Conservation (phyloP, 1,140 invertebrate species). For the Tribolium madens region DNA sequence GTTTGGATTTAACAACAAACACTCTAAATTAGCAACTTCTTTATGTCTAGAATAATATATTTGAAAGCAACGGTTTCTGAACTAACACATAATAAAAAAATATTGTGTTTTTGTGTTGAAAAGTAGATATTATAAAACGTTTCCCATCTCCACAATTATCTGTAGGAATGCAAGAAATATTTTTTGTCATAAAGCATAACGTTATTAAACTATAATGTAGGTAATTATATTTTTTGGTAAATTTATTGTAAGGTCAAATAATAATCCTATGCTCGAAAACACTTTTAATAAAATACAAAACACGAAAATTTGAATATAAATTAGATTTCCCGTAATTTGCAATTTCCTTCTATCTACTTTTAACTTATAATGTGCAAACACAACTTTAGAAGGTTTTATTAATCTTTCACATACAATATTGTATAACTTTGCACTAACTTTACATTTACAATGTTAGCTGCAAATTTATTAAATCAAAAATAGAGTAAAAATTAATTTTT, state of each 20-base stretch:
- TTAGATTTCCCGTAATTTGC: constrained; percentile 15
- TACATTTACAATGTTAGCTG: no score
- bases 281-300: constrained; percentile 22
- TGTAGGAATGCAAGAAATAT: no score
- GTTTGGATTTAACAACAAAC: constrained; percentile 20
- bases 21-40: background rate
- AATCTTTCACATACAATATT: background rate
- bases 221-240: constrained; percentile 1
- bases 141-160: no score
- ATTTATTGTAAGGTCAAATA: constrained; percentile 25
- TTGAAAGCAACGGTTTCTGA: background rate
- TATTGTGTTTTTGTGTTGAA: no score
- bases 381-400: background rate
- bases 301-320: constrained; percentile 26
- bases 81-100: no score
- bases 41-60: background rate
- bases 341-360: constrained; percentile 14
- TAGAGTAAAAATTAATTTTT: no score
- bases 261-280: constrained; percentile 1
- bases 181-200: background rate
- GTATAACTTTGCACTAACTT: no score
- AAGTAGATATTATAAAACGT: no score
- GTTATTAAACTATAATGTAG: background rate
- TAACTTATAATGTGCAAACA: background rate
- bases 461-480: no score